Evolutionary conservation across 2,888 invertebrate genomes (phyloP), one percentile per base, ranked within the genome.

Genomic region (Morpho helenor): DNA sequence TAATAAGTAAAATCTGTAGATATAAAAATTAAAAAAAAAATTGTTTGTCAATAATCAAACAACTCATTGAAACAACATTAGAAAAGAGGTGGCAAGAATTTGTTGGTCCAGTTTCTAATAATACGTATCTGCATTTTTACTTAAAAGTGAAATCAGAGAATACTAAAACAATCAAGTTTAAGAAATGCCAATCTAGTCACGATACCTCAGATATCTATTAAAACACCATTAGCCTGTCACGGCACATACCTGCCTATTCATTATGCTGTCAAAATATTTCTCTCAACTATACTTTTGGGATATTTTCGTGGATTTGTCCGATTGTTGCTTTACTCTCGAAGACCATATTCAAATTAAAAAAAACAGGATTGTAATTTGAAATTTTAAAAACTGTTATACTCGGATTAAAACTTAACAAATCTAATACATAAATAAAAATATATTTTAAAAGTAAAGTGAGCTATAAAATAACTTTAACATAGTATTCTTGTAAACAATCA

Each of bases 241-340:
- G 43, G 60, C 52, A 60, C 69, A 61, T 80, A 83, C 87, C 85
- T 82, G 84, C 75, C 79, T 73, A 82, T 85, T 79, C 82, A 88
- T 89, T 88, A 86, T 82, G 75, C 77, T 89, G 89, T 89, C 90
- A 89, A 87, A 90, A 90, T 88, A 89, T 88, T 90, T 87, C 87
- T 76, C 73, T 75, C 75, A 75, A 77, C 71, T 71, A 65, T 67
- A 64, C 81, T 84, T 75, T 79, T 67, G 51, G 66, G 63, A 72
- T 76, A 82, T 80, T 84, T 83, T 81, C 70, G 84, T 84, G 82
- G 84, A 87, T 86, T 87, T 84, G 81, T 75, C 72, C 79, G 80
- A 83, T 86, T 82, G 82, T 80, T 74, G 72, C 46, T 53, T 47
- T 46, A 16, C 46, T 40, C 8, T 53, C 16, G 22, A 10, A 8